Percentiles rank a stretch among this genome's conserved stretches.
Evolutionary conservation across 2,888 invertebrate species (phyloP).

Genomic region (Aromia moschata): DNA sequence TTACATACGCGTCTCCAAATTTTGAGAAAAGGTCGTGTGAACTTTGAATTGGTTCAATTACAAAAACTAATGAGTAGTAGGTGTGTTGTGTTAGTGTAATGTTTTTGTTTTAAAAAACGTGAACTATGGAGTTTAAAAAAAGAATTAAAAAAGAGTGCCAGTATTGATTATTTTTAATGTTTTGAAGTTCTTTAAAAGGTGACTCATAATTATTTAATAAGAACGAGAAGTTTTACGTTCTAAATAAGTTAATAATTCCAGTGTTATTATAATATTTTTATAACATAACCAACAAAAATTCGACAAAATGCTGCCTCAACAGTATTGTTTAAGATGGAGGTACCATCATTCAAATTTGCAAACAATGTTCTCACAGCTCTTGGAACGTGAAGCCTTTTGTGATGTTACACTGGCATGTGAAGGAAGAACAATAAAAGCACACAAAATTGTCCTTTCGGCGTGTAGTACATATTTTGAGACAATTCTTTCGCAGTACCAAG

Average conservation of each 20-base stretch:
- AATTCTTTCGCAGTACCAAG: conserved; percentile 82
- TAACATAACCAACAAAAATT: conserved; percentile 47
- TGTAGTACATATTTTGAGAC: conserved; percentile 93
- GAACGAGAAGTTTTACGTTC: conserved; percentile 32
- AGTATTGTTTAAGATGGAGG: conserved; percentile 92
- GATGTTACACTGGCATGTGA: conserved; percentile 91
- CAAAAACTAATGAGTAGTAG: conserved; percentile 42
- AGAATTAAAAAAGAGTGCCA: conserved; percentile 52
- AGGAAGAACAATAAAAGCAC: conserved; percentile 79
- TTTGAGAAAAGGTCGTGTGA: conserved; percentile 58
- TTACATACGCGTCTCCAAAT: conserved; percentile 61
- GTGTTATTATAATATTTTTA: conserved; percentile 35
- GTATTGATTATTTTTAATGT: conserved; percentile 61
- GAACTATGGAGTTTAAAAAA: conserved; percentile 53
- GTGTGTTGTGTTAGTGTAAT: conserved; percentile 41
- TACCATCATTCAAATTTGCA: conserved; percentile 92
- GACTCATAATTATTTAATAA: conserved; percentile 51
- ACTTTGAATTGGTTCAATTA: conserved; percentile 40
- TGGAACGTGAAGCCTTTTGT: conserved; percentile 89
- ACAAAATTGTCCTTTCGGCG: conserved; percentile 88
- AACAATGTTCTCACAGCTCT: conserved; percentile 86
- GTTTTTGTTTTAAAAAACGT: conserved; percentile 47
- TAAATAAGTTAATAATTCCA: conserved; percentile 33
- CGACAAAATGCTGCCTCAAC: conserved; percentile 79
- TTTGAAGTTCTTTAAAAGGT: conserved; percentile 56